Evolutionary conservation across 2,797 vertebrate species (phyloP).

Genomic region (Girardinus metallicus): DNA sequence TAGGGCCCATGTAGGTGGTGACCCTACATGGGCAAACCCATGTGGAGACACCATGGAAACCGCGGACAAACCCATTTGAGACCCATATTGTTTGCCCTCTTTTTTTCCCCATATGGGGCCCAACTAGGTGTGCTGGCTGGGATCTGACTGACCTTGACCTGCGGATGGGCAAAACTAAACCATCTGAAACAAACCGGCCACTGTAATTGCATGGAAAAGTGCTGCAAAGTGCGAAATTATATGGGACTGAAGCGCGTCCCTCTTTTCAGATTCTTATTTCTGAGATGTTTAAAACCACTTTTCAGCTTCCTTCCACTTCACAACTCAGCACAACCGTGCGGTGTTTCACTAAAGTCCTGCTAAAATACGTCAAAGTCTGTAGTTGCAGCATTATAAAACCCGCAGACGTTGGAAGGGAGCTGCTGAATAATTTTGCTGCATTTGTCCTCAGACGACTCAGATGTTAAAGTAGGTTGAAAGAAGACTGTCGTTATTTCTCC

Average conservation of each 20-base stretch:
- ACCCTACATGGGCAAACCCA: too few relatives aligned
- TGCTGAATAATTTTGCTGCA: not conserved
- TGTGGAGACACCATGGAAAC: too few relatives aligned
- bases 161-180: not conserved
- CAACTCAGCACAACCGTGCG: too few relatives aligned
- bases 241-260: not conserved
- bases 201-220: not conserved
- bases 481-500: not conserved
- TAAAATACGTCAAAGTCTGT: not conserved
- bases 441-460: conserved; percentile 13
- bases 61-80: too few relatives aligned
- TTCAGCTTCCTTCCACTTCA: not conserved
- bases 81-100: too few relatives aligned
- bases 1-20: too few relatives aligned
- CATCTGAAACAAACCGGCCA: not conserved
- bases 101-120: too few relatives aligned
- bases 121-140: too few relatives aligned
- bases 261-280: not conserved
- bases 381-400: not conserved
- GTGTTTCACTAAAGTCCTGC: not conserved
- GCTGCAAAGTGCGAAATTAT: not conserved
- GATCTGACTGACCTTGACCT: not conserved
- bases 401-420: not conserved
- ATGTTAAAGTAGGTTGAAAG: not conserved
- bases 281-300: not conserved